A percentile compares a stretch with the other conserved stretches of the same genome.
Conservation (phyloP, 1,140 invertebrate species). For the Chrysopa pallens region DNA sequence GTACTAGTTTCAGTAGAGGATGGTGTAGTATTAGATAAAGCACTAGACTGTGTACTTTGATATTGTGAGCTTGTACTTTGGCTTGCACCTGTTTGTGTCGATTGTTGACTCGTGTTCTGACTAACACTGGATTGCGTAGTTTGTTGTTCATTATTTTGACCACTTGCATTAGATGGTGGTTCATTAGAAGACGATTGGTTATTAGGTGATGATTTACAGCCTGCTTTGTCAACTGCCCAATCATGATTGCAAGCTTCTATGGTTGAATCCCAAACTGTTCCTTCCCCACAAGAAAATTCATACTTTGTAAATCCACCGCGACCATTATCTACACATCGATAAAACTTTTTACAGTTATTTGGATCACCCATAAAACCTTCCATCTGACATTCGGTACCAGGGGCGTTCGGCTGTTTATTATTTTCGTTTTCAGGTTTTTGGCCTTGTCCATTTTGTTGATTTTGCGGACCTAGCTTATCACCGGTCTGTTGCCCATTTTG, state of each 20-base stretch:
- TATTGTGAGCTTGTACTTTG: too few relatives aligned
- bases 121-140: neutral
- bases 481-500: conserved; percentile 6
- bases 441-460: too few relatives aligned
- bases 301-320: conserved; percentile 36
- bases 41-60: neutral
- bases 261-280: conserved; percentile 53
- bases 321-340: conserved; percentile 40
- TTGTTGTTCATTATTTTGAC: neutral
- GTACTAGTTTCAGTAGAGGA: conserved; percentile 4
- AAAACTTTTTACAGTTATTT: conserved; percentile 45
- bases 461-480: too few relatives aligned
- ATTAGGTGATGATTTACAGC: too few relatives aligned
- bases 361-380: conserved; percentile 24
- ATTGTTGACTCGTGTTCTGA: conserved; percentile 2
- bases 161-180: too few relatives aligned
- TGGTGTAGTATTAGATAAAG: conserved; percentile 5
- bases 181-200: too few relatives aligned
- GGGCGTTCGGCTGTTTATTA: too few relatives aligned
- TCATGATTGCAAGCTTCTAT: conserved; percentile 46
- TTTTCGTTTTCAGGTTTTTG: too few relatives aligned
- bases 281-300: conserved; percentile 46
- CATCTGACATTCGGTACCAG: conserved; percentile 18
- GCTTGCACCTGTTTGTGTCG: too few relatives aligned
- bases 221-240: conserved; percentile 26